Conservation (phyloP, 2,888 invertebrate genomes). For the Eurytoma adleriae region DNA sequence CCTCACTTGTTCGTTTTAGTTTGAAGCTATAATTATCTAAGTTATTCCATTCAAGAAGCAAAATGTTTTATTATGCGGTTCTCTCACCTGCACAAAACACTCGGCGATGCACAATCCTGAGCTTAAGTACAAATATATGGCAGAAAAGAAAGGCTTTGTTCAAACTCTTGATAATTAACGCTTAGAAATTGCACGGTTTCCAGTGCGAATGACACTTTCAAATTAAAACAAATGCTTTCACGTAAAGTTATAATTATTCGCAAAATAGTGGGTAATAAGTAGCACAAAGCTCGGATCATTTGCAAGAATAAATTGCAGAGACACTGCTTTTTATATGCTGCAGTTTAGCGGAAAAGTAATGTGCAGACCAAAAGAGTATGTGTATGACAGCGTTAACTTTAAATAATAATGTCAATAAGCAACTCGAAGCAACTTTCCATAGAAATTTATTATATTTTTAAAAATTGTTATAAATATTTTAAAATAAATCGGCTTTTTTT, state of each 20-base stretch:
- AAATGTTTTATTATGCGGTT: conserved; percentile 48
- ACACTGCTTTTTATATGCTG: too few species aligned
- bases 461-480: too few species aligned
- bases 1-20: conserved; percentile 8
- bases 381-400: too few species aligned
- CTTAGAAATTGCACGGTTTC: conserved; percentile 3
- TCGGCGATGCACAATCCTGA: neutral
- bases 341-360: too few species aligned
- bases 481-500: too few species aligned
- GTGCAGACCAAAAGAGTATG: too few species aligned
- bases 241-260: neutral
- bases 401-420: too few species aligned
- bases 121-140: neutral
- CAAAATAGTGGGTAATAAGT: too few species aligned
- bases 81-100: neutral
- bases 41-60: conserved; percentile 9
- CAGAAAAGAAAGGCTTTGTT: conserved; percentile 11
- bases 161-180: conserved; percentile 15
- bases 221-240: conserved; percentile 8
- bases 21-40: conserved; percentile 38
- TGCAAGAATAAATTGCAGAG: too few species aligned
- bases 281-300: too few species aligned
- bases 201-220: neutral
- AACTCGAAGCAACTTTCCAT: too few species aligned
- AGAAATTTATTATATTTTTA: too few species aligned